A percentile compares a stretch with the other conserved stretches of the same genome.
Conservation (phyloP, 64 coral and sea anemone genomes). For the Dendronephthya gigantea region DNA sequence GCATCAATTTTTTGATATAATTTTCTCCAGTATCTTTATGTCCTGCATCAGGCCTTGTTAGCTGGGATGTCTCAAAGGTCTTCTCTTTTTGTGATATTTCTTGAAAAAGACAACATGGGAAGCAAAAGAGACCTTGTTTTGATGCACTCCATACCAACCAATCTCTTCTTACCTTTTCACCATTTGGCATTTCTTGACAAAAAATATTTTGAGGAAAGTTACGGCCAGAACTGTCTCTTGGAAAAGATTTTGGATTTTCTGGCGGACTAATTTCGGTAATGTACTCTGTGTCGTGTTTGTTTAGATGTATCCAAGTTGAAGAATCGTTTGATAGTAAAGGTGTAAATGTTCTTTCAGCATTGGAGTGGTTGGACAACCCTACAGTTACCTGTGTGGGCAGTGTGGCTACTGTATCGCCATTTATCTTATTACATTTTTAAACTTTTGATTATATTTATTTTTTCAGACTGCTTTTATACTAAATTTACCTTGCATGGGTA, state of each 20-base stretch:
- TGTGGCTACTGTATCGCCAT: too few relatives aligned
- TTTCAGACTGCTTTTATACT: too few relatives aligned
- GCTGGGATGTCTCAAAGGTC: background rate
- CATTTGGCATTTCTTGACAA: background rate
- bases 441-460: background rate
- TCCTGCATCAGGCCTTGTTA: background rate
- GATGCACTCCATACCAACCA: background rate
- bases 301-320: background rate
- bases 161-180: too few relatives aligned
- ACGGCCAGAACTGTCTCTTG: background rate
- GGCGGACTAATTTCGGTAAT: background rate
- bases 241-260: background rate
- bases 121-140: background rate
- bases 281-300: background rate
- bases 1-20: background rate
- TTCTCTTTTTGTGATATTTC: background rate
- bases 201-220: background rate
- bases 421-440: background rate
- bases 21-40: constrained; percentile 5
- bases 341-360: background rate
- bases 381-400: background rate
- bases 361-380: background rate
- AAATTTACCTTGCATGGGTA: too few relatives aligned
- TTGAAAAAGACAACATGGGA: constrained; percentile 15
- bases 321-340: background rate